Percentiles rank a stretch among this genome's conserved stretches.
Evolutionary conservation across 1,140 invertebrate genomes (phyloP).

Genomic region (Aradophagus sp.): DNA sequence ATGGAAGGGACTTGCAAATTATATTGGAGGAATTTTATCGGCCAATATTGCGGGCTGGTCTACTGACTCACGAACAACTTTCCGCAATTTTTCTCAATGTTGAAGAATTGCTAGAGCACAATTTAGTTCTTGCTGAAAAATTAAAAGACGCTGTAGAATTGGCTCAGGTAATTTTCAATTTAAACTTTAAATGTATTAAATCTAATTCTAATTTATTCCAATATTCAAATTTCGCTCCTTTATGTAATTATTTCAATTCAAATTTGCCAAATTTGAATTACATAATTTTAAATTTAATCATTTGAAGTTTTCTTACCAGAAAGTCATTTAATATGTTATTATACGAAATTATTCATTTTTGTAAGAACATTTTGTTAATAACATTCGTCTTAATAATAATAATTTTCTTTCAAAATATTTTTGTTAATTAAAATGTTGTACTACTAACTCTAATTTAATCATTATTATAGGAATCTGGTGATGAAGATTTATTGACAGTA

Average conservation of each 20-base stretch:
- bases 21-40: slow-evolving; percentile 95
- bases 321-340: too few relatives aligned
- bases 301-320: too few relatives aligned
- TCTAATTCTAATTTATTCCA: slow-evolving; percentile 1
- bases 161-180: slow-evolving; percentile 73
- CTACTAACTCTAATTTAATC: too few relatives aligned
- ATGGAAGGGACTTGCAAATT: slow-evolving; percentile 92
- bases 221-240: background rate
- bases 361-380: too few relatives aligned
- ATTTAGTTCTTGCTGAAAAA: slow-evolving; percentile 88
- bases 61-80: slow-evolving; percentile 86
- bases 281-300: too few relatives aligned
- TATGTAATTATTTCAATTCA: background rate
- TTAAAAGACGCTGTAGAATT: slow-evolving; percentile 91
- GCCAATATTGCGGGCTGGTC: slow-evolving; percentile 92
- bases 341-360: too few relatives aligned
- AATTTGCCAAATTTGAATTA: too few relatives aligned
- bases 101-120: slow-evolving; percentile 93
- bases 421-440: too few relatives aligned
- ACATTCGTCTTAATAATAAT: too few relatives aligned
- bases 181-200: too few relatives aligned
- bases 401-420: too few relatives aligned
- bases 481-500: slow-evolving; percentile 90
- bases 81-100: slow-evolving; percentile 95
- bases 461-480: slow-evolving; percentile 73